Evolutionary conservation across 2,113 vertebrate species (phyloP).

Genomic region (Labrus mixtus): DNA sequence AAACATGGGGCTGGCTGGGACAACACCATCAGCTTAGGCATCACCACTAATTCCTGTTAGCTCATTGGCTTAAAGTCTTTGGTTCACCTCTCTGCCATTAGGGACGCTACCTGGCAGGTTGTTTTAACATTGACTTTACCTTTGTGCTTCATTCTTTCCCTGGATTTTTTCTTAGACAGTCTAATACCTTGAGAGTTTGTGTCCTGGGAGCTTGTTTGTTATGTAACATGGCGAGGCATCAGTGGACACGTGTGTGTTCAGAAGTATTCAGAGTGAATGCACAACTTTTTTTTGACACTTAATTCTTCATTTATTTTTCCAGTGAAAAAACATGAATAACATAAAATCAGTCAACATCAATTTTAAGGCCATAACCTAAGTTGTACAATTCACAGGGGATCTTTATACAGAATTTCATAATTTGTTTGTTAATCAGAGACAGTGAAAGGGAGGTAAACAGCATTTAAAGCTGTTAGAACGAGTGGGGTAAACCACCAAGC

Average conservation of each 20-base stretch:
- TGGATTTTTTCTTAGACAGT: constrained; percentile 41
- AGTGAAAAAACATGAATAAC: too few relatives aligned
- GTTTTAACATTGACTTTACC: constrained; percentile 39
- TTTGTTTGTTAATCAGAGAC: too few relatives aligned
- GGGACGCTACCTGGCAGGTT: constrained; percentile 9
- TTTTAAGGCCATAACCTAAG: too few relatives aligned
- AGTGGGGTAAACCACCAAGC: too few relatives aligned
- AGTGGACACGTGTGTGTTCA: constrained; percentile 33
- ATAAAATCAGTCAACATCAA: too few relatives aligned
- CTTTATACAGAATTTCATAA: too few relatives aligned
- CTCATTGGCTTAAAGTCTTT: constrained; percentile 53
- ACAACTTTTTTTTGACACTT: too few relatives aligned
- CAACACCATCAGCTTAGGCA: constrained; percentile 57
- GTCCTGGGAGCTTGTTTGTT: constrained; percentile 39
- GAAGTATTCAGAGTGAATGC: neutral
- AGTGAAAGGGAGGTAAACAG: too few relatives aligned
- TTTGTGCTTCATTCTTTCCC: neutral
- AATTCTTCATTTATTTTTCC: too few relatives aligned
- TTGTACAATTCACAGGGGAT: too few relatives aligned
- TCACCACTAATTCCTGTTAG: constrained; percentile 54
- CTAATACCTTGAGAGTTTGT: constrained; percentile 44
- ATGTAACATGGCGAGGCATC: constrained; percentile 34
- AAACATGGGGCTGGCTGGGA: constrained; percentile 22
- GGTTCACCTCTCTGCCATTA: constrained; percentile 8
- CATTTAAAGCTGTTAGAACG: too few relatives aligned